phyloP scores from a whole-genome alignment of 2,113 vertebrate species.

The Burhinus oedicnemus region DNA sequence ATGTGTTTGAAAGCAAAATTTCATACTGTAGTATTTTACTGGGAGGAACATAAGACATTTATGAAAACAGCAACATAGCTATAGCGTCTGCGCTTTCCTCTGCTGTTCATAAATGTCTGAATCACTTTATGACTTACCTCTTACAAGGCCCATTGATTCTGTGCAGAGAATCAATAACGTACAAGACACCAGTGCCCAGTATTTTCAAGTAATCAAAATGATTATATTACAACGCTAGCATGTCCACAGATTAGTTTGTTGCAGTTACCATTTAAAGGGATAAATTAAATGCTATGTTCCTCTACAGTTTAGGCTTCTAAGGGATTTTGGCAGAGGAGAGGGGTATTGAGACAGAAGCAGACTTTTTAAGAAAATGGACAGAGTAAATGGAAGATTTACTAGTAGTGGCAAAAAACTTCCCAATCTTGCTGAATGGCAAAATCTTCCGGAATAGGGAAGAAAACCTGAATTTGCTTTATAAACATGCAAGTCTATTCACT shows the following conservation, averaged over 20 bases:
- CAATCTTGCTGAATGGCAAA: background rate
- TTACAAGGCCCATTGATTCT: background rate
- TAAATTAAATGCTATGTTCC: background rate
- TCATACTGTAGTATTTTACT: background rate
- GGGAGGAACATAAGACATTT: background rate
- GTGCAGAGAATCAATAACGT: background rate
- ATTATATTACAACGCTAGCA: background rate
- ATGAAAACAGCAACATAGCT: background rate
- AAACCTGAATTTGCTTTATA: background rate
- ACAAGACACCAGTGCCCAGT: background rate
- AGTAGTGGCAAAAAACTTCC: background rate
- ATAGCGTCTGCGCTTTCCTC: background rate
- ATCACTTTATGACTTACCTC: conserved; percentile 21
- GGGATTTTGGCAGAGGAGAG: background rate
- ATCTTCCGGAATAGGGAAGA: background rate
- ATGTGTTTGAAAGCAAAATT: background rate
- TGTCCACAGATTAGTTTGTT: background rate
- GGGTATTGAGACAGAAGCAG: background rate
- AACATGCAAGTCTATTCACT: background rate
- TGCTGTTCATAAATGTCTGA: background rate
- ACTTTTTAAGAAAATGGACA: background rate
- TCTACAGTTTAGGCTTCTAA: background rate
- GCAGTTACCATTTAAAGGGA: background rate
- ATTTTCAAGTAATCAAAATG: background rate
- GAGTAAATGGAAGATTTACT: background rate